Percentiles rank a stretch among this genome's conserved stretches.
Evolutionary conservation across 2,797 vertebrate species (phyloP).

Genomic region (Poeciliopsis presidionis): DNA sequence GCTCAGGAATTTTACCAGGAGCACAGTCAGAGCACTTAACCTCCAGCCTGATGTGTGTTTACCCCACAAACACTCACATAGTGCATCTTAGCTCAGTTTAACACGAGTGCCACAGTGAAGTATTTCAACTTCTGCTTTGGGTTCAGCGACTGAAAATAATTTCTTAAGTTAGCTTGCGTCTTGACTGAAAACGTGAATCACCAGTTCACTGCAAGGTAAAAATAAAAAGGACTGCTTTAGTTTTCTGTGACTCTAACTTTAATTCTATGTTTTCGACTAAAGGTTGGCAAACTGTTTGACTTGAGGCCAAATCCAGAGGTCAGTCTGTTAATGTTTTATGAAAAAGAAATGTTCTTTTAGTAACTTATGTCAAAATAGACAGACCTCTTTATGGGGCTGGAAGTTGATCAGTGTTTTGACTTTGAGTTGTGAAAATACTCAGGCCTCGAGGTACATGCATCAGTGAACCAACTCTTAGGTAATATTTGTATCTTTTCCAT

Average conservation of each 20-base stretch:
- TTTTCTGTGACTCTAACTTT: neutral
- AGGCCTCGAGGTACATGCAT: neutral
- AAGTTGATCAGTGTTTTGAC: neutral
- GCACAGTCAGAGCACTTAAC: constrained; percentile 74
- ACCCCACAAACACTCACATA: constrained; percentile 49
- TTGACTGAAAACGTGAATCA: neutral
- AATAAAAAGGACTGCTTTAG: neutral
- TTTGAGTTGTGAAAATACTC: neutral
- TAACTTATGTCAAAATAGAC: neutral
- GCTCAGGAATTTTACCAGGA: constrained; percentile 74
- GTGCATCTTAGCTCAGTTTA: constrained; percentile 52
- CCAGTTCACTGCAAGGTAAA: neutral
- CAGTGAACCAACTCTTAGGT: neutral
- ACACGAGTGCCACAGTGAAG: constrained; percentile 24
- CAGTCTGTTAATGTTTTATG: neutral
- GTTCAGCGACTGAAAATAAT: constrained; percentile 12
- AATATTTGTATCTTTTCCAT: neutral
- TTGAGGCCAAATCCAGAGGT: neutral
- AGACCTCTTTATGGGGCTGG: neutral
- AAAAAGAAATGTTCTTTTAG: neutral
- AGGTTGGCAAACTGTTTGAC: neutral
- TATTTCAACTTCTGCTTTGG: constrained; percentile 28
- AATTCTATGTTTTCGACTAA: neutral
- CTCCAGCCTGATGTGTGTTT: constrained; percentile 73
- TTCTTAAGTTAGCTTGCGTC: neutral